These are phyloP conservation scores for Bombus superbus DNA, from an alignment of 1,140 invertebrate species.

Conservation along the genomic window DNA sequence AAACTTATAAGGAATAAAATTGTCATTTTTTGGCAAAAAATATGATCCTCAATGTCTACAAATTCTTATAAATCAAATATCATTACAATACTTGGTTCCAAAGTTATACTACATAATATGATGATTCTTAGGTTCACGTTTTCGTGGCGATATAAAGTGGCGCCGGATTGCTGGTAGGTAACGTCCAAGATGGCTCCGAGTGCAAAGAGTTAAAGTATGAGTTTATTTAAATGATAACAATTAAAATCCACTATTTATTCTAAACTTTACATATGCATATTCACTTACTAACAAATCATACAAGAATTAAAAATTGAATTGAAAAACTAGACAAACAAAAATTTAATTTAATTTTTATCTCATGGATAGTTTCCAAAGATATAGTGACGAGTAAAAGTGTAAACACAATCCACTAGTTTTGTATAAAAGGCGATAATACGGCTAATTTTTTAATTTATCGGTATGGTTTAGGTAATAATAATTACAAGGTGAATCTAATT, in stretches of 20 bases:
- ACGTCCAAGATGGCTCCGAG: background rate
- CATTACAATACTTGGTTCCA: background rate
- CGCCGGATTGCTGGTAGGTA: background rate
- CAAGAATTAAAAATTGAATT: background rate
- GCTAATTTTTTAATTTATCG: too few relatives aligned
- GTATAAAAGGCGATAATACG: too few relatives aligned
- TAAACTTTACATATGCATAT: background rate
- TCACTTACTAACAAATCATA: too few relatives aligned
- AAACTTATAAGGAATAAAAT: conserved; percentile 6
- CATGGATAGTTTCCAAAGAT: too few relatives aligned
- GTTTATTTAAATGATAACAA: background rate
- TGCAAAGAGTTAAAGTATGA: background rate
- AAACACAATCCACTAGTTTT: too few relatives aligned
- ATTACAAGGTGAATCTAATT: too few relatives aligned
- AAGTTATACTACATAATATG: conserved; percentile 29
- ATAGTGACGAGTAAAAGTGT: too few relatives aligned
- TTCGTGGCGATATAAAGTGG: background rate
- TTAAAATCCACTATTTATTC: background rate
- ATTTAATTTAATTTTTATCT: too few relatives aligned
- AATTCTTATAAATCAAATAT: conserved; percentile 9
- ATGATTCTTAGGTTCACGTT: background rate
- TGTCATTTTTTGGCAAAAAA: background rate
- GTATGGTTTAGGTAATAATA: too few relatives aligned
- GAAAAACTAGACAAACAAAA: too few relatives aligned
- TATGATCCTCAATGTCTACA: background rate